Evolutionary conservation across 2,888 invertebrate genomes (phyloP).

Genomic region (Mimachlamys varia): DNA sequence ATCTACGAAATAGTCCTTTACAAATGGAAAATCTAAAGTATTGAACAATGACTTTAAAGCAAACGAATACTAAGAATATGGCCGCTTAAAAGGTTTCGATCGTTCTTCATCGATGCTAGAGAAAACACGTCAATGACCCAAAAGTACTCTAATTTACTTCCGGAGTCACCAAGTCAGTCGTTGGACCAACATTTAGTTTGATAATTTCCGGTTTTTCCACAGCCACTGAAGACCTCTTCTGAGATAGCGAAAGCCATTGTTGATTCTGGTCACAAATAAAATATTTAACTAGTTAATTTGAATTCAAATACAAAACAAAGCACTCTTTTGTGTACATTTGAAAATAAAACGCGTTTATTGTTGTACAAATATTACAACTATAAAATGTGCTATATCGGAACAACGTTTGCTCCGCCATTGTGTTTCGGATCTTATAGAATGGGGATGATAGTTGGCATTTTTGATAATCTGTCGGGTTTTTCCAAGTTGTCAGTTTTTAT

Average conservation of each 20-base stretch:
- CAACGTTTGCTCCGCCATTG: too few relatives aligned
- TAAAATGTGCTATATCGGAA: too few relatives aligned
- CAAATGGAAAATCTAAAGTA: neutral
- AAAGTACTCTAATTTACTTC: neutral
- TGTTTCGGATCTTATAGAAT: too few relatives aligned
- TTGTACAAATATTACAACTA: neutral
- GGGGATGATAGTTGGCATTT: too few relatives aligned
- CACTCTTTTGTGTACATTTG: neutral
- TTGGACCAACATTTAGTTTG: slow-evolving; percentile 27
- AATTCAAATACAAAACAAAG: neutral
- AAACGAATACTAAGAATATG: neutral
- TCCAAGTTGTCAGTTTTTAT: too few relatives aligned
- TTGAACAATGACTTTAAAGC: slow-evolving; percentile 23
- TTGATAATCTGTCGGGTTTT: too few relatives aligned
- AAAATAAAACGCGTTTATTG: neutral
- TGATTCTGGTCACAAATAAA: neutral
- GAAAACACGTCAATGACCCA: neutral
- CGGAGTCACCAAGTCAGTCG: neutral
- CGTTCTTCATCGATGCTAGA: neutral
- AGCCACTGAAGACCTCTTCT: neutral
- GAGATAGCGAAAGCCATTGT: neutral
- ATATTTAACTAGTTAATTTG: neutral
- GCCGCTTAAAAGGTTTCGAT: slow-evolving; percentile 26
- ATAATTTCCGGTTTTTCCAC: neutral
- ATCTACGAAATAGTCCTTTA: neutral